Conservation (phyloP, 2,797 vertebrate species). For the Chromis chromis region DNA sequence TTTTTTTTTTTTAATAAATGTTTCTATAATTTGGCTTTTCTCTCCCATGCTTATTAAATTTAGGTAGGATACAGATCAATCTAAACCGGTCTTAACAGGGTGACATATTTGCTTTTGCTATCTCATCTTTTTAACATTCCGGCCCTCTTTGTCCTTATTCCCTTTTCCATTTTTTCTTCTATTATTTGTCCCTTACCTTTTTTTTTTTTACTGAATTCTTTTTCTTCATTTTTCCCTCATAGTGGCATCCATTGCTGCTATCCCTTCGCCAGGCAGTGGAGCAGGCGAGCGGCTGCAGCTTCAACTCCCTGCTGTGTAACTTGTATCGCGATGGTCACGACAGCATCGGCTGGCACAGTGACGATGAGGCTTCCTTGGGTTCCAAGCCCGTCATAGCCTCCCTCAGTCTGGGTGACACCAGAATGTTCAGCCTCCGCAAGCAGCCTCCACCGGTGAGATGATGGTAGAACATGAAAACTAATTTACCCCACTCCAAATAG, state of each 20-base stretch:
- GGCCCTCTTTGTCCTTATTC: neutral
- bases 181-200: neutral
- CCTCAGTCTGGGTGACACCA: constrained; percentile 92
- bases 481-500: neutral
- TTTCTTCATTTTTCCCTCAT: neutral
- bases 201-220: neutral
- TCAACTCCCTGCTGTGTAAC: constrained; percentile 96
- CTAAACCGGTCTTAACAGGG: too few relatives aligned
- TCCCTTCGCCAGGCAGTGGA: constrained; percentile 83
- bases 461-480: neutral
- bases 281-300: constrained; percentile 80
- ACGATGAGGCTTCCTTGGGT: constrained; percentile 89
- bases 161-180: neutral
- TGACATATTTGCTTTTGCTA: neutral
- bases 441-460: constrained; percentile 89
- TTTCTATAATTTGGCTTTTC: neutral
- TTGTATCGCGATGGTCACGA: constrained; percentile 93
- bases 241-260: constrained; percentile 93
- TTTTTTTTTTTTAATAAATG: neutral
- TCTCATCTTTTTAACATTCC: neutral
- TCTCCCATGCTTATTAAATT: neutral
- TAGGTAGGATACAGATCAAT: neutral
- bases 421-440: constrained; percentile 93
- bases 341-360: constrained; percentile 97
- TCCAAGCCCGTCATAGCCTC: constrained; percentile 89